Base-by-base conservation (phyloP, 2,888 invertebrate species). In the Lasioglossum morio region DNA sequence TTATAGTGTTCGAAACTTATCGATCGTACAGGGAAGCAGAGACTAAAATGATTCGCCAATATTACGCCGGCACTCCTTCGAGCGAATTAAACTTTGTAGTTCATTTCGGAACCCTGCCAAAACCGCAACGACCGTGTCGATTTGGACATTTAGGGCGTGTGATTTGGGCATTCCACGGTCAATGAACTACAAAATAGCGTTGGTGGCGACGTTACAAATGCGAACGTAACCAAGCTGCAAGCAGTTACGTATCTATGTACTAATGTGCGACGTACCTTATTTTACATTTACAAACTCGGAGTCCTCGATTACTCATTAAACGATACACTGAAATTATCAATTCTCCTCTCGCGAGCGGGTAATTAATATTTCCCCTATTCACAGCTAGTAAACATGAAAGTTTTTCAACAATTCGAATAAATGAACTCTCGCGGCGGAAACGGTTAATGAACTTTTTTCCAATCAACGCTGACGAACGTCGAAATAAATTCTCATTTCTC, bases 101-200 rank as follows among this genome's bases (percentile, higher is more conserved):
- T 70, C 40, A 40, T 40, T 70, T 70, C 70, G n/a, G 37, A 70
- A 40, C 14, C n/a, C n/a, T 37, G 40, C 70, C 70, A 70, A 70
- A 70, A 70, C 70, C 70, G 70, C 70, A 70, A 70, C 40, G 70
- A 70, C 70, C 40, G 70, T 70, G 70, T 70, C 70, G 70, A 70
- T 70, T 70, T 70, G 70, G 40, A 70, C 70, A 70, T 70, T 70
- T 70, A 40, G 70, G 70, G 70, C 70, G 70, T 70, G 70, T 40
- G 70, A 70, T 70, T 70, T 40, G 40, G n/a, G n/a, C 70, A 70
- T 70, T 70, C 70, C 40, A 40, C 70, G 70, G 40, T 70, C 70
- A 74, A 74, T 57, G 57, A 74, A 37, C 48, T 34, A 37, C 48
- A 53, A 53, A 34, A 74, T 53, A 53, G 70, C 37, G 70, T 23